Conservation (phyloP, 1,140 invertebrate species). For the Subanguina moxae region DNA sequence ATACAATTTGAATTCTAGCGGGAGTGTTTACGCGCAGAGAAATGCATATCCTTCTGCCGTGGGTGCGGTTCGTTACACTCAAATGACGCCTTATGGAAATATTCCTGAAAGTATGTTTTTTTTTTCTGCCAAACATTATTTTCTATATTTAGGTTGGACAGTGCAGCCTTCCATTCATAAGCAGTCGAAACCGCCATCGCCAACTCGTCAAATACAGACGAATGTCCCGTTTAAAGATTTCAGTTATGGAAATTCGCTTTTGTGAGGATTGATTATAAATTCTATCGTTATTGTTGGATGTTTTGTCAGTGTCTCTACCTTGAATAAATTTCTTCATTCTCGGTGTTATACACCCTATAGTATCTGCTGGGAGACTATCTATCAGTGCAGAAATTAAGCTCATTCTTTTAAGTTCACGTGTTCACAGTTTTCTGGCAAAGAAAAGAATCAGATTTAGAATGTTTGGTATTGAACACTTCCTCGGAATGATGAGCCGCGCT, state of each 20-base stretch:
- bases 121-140: not conserved
- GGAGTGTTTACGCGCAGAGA: no score
- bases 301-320: not conserved
- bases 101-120: conserved; percentile 28
- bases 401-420: not conserved
- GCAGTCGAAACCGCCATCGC: conserved; percentile 33
- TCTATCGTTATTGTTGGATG: not conserved
- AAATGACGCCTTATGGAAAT: conserved; percentile 29
- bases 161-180: conserved; percentile 28
- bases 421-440: no score
- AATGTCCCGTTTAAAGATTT: conserved; percentile 46
- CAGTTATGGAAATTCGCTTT: conserved; percentile 31
- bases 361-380: not conserved
- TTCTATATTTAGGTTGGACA: conserved; percentile 23
- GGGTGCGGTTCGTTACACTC: conserved; percentile 24
- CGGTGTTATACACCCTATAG: not conserved
- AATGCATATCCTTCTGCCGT: not conserved
- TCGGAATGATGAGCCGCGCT: conserved; percentile 22
- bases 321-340: not conserved
- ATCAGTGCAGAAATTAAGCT: not conserved
- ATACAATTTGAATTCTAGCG: not conserved
- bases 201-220: conserved; percentile 27
- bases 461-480: conserved; percentile 33
- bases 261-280: conserved; percentile 9
- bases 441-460: conserved; percentile 9